Conservation (phyloP, 2,888 invertebrate genomes). For the Limnephilus lunatus region DNA sequence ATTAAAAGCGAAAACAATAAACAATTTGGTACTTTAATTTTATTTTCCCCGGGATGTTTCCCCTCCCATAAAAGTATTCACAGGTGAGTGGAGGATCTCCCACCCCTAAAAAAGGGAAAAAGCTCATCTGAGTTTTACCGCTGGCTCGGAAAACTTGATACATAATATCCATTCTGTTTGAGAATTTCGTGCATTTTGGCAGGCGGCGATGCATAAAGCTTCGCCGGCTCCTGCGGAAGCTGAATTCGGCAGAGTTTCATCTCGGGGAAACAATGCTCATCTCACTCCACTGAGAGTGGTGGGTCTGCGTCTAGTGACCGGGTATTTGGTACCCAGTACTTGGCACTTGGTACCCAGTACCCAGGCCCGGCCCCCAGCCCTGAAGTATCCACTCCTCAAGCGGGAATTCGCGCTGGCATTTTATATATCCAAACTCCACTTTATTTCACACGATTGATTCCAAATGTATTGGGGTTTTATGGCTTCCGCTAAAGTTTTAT, state of each 20-base stretch:
- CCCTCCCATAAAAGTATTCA: not conserved
- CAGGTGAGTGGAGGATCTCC: not conserved
- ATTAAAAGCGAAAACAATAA: not conserved
- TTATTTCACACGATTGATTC: slow-evolving; percentile 46
- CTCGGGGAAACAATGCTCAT: slow-evolving; percentile 9
- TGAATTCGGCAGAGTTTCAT: slow-evolving; percentile 6
- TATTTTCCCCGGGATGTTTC: not conserved
- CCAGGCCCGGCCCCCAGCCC: too few species aligned
- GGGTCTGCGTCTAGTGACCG: not conserved
- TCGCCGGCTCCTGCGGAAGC: not conserved
- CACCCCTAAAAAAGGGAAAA: not conserved
- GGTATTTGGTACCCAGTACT: not conserved
- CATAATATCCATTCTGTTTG: not conserved
- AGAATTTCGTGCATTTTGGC: not conserved
- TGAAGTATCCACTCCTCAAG: slow-evolving; percentile 8
- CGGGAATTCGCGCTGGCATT: slow-evolving; percentile 35
- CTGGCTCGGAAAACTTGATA: not conserved
- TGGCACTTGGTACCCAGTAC: not conserved
- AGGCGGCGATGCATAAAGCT: not conserved
- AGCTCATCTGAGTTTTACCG: not conserved
- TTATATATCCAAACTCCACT: slow-evolving; percentile 24
- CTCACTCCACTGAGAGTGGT: not conserved
- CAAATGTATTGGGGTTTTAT: slow-evolving; percentile 43
- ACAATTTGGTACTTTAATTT: not conserved
- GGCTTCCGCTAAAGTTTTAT: slow-evolving; percentile 20